A percentile compares a stretch with the other conserved stretches of the same genome.
phyloP scores from a whole-genome alignment of 2,797 vertebrate species.

The Cossypha caffra region DNA sequence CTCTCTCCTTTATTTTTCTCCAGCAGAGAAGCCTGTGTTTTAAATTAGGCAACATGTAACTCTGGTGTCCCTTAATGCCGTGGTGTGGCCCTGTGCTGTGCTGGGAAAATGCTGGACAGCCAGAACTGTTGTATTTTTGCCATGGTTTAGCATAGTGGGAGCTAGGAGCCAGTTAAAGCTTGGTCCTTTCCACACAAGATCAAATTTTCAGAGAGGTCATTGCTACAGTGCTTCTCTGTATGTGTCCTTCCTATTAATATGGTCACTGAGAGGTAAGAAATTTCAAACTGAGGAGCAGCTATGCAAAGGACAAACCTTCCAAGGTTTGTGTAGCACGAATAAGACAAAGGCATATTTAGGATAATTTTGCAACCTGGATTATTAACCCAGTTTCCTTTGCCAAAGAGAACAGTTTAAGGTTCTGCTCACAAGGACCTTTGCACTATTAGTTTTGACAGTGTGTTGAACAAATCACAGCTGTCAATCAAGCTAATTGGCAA shows the following conservation, averaged over 20 bases:
- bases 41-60: background rate
- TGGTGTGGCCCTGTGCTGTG: background rate
- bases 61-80: background rate
- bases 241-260: background rate
- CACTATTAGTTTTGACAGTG: slow-evolving; percentile 31
- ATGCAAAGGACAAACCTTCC: background rate
- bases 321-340: background rate
- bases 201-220: background rate
- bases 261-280: background rate
- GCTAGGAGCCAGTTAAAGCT: background rate
- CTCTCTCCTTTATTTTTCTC: background rate
- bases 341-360: background rate
- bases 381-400: slow-evolving; percentile 33
- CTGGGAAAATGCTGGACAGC: background rate
- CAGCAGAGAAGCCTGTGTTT: background rate
- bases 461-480: slow-evolving; percentile 33
- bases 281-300: background rate
- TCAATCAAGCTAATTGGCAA: slow-evolving; percentile 65
- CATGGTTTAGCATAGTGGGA: background rate
- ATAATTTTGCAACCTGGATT: slow-evolving; percentile 44
- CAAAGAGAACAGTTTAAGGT: slow-evolving; percentile 50
- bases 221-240: background rate
- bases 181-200: background rate
- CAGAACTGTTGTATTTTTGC: background rate
- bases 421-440: slow-evolving; percentile 23